A percentile compares a stretch with the other conserved stretches of the same genome.
These are phyloP conservation scores for Amiota minor DNA, from an alignment of 2,888 invertebrate genomes.

Conservation along the genomic window DNA sequence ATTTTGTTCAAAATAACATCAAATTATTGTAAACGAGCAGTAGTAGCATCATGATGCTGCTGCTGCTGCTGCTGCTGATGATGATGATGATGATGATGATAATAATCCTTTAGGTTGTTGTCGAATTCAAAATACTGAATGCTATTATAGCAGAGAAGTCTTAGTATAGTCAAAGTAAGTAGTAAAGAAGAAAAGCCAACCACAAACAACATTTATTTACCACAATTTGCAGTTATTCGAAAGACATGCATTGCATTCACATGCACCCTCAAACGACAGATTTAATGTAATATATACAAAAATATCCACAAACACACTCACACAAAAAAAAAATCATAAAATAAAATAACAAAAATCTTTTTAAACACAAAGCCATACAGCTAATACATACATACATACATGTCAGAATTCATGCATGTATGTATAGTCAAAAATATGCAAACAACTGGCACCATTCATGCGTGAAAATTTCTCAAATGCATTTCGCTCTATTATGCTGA, in stretches of 20 bases:
- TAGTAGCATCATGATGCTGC: neutral
- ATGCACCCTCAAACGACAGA: constrained; percentile 7
- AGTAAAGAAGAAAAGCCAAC: constrained; percentile 15
- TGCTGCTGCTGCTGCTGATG: neutral
- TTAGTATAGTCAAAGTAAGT: constrained; percentile 12
- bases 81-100: neutral
- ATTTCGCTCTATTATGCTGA: constrained; percentile 5
- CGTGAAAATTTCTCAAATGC: constrained; percentile 20
- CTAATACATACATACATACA: neutral
- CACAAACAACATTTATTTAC: constrained; percentile 30
- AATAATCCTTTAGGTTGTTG: too few species aligned
- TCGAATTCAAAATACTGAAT: too few species aligned
- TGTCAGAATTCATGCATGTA: neutral
- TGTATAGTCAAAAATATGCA: constrained; percentile 14
- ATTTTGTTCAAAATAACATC: constrained; percentile 12
- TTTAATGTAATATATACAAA: neutral
- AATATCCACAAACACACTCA: neutral
- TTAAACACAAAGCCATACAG: neutral
- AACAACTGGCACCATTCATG: constrained; percentile 28
- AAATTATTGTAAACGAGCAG: constrained; percentile 17
- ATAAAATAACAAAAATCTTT: constrained; percentile 6
- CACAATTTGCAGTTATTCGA: constrained; percentile 29
- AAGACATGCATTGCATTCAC: neutral
- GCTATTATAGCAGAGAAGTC: neutral
- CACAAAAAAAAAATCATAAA: neutral